Base-by-base conservation (phyloP, 2,797 vertebrate species). In the Aplochiton taeniatus region DNA sequence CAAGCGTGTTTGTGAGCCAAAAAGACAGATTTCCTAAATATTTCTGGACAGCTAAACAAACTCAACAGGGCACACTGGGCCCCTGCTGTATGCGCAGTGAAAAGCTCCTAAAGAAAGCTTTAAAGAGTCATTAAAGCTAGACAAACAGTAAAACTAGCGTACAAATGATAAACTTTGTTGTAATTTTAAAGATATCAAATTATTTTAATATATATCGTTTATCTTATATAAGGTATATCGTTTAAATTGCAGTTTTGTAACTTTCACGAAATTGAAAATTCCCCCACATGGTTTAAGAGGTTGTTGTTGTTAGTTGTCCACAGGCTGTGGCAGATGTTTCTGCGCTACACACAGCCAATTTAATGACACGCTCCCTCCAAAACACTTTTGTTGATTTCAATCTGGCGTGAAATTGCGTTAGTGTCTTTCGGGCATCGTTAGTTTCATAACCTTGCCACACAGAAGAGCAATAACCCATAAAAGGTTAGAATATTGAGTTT, bases 11-110 rank as follows among this genome's bases (percentile, higher is more conserved):
- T 85, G 81, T 65, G 72, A 83, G 84, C 79, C 78, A 89, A 84
- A 81, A 86, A 82, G 79, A 88, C 82, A 86, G 81, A 80, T 78
- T 72, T 74, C 72, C 78, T 84, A 87, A 90, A 91, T 90, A 89
- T 90, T 89, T 88, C 82, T 66, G 70, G 68, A 73, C 65, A n/a
- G 77, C 82, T 82, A 88, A 92, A 90, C 88, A 89, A 85, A 87
- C 73, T 19, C 14, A 72, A 74, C 63, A 53, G 72, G 13, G 5
- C 46, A 31, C 49, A 63, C 62, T 54, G 82, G 72, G 69, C 31
- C 18, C 67, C 74, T 68, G 71, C 73, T 63, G 68, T 67, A 60
- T n/a, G 53, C 58, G 58, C 70, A 61, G 54, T 49, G 69, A 79
- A 67, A 82, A 68, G 74, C 41, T 44, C 57, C 45, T 61, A 78